These are phyloP conservation scores for Chironomus riparius DNA, from an alignment of 2,888 invertebrate species.

Conservation along the genomic window DNA sequence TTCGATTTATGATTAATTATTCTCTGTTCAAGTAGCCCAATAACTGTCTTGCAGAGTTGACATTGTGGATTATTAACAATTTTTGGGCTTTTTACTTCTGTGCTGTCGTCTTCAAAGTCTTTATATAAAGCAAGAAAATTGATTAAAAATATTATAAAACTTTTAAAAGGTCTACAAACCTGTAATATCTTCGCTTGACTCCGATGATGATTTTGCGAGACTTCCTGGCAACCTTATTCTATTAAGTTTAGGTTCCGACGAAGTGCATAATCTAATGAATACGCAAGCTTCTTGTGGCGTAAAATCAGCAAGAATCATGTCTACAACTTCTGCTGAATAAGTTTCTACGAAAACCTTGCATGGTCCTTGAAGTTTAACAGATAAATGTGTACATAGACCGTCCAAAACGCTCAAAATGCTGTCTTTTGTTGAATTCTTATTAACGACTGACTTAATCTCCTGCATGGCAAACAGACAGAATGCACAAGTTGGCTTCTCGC, in stretches of 20 bases:
- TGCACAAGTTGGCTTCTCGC: slow-evolving; percentile 64
- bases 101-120: not conserved
- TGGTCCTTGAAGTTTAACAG: slow-evolving; percentile 51
- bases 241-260: slow-evolving; percentile 38
- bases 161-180: not conserved
- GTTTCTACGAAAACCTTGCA: slow-evolving; percentile 68
- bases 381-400: slow-evolving; percentile 60
- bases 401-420: slow-evolving; percentile 60
- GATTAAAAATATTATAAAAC: too few species aligned
- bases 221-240: not conserved
- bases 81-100: not conserved
- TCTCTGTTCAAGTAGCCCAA: slow-evolving; percentile 37
- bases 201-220: not conserved
- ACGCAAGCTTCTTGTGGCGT: slow-evolving; percentile 68
- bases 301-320: slow-evolving; percentile 70
- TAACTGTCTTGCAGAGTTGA: slow-evolving; percentile 36
- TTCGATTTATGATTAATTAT: slow-evolving; percentile 33
- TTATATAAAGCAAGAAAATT: too few species aligned
- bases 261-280: slow-evolving; percentile 62
- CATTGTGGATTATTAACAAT: not conserved
- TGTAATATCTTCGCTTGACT: not conserved
- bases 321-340: slow-evolving; percentile 66
- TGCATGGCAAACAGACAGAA: slow-evolving; percentile 75
- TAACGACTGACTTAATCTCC: slow-evolving; percentile 62
- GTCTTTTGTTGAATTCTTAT: slow-evolving; percentile 63